Base-by-base conservation (phyloP, 2,797 vertebrate genomes). In the Sebastes iracundus region DNA sequence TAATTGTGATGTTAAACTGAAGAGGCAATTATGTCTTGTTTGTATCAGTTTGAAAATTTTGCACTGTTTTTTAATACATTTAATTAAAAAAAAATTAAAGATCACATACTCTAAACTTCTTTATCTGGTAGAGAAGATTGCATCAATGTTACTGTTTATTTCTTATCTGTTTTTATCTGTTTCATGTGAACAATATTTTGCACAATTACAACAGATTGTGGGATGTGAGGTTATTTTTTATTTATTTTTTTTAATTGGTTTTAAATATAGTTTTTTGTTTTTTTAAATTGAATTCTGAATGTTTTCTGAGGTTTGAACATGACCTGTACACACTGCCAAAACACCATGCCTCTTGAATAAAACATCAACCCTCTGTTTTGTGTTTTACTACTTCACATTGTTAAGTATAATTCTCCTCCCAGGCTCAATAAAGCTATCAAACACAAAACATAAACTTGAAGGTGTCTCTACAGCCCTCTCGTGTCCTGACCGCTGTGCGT, bases 321-420 rank as follows among this genome's bases (percentile, higher is more conserved):
- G 35, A 75, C 22, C 6, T 88, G 70, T 90, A 87, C 56, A 59
- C 73, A 33, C 53, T 86, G 75, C 32, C 38, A 63, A 53, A 59
- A 63, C 59, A 58, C 22, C 33, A n/a, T 59, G 27, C 71, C n/a
- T 69, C 33, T 38, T 74, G 38, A 94, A 92, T 93, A 91, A 90
- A 93, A 61, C 27, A 56, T 87, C 71, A 79, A 81, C n/a, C 13
- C 20, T 64, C 16, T 75, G 65, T 63, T 84, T 82, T 84, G 79
- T 83, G 77, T 75, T 83, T 90, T 70, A 67, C 70, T 88, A 33
- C 72, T 88, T 84, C 18, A 78, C 63, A 72, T 60, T 68, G 33
- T 75, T 25, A 8, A 70, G 56, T 4, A 20, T 22, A 49, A 65
- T 78, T 81, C 18, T 63, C 52, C 61, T 74, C 14, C 22, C 5